Conservation (phyloP, 2,113 vertebrate species). For the Addax nasomaculatus region DNA sequence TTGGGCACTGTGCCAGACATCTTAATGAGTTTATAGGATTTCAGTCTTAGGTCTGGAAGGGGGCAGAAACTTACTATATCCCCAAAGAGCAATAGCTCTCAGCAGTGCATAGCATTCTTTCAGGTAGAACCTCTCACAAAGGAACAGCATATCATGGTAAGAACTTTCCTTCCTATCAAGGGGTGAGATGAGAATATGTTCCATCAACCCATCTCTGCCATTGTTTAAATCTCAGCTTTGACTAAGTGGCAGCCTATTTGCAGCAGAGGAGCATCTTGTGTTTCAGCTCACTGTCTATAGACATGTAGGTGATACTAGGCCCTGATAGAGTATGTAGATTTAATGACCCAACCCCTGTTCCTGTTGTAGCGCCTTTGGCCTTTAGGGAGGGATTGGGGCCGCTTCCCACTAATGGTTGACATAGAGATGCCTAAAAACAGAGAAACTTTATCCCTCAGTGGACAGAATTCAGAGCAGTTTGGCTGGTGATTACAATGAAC, state of each 20-base stretch:
- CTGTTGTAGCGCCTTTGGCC: not conserved
- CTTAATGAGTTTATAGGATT: not conserved
- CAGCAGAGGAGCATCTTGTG: not conserved
- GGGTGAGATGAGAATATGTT: not conserved
- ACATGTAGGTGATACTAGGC: not conserved
- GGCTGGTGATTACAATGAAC: not conserved
- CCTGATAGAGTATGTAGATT: not conserved
- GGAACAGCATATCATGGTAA: not conserved
- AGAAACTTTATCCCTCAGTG: not conserved
- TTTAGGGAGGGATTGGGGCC: not conserved
- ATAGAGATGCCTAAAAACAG: not conserved
- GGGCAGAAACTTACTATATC: not conserved
- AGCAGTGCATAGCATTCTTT: not conserved
- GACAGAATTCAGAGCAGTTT: not conserved
- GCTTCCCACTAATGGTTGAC: not conserved
- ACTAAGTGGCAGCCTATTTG: not conserved
- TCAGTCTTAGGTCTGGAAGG: not conserved
- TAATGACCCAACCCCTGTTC: not conserved
- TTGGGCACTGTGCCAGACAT: not conserved
- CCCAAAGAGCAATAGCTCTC: not conserved
- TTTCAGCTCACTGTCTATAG: not conserved
- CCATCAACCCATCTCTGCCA: not conserved
- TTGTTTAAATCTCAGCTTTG: not conserved
- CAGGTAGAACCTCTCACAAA: not conserved
- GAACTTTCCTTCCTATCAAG: not conserved